These are phyloP conservation scores for Hyperoodon ampullatus DNA, from an alignment of 2,113 vertebrate genomes.

Conservation along the genomic window DNA sequence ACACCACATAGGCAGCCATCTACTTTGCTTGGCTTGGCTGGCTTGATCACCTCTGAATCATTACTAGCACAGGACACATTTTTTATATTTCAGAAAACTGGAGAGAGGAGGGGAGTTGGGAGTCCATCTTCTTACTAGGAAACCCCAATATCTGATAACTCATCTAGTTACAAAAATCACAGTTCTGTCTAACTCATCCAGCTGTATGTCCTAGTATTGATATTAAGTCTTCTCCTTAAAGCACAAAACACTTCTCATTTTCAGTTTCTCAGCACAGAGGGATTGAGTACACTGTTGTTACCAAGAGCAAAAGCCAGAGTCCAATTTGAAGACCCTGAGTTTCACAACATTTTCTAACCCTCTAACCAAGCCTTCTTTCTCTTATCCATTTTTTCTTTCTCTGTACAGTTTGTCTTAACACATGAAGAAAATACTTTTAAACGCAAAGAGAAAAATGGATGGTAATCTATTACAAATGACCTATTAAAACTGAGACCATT, in stretches of 20 bases:
- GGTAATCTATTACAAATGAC: conserved; percentile 37
- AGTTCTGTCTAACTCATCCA: background rate
- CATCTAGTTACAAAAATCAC: background rate
- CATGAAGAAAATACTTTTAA: conserved; percentile 17
- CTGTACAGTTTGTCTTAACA: background rate
- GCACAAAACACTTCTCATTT: background rate
- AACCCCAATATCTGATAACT: background rate
- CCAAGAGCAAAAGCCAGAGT: background rate
- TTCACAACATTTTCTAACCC: background rate
- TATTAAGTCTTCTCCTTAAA: background rate
- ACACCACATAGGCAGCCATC: background rate
- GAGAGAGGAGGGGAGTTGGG: background rate
- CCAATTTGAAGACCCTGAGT: background rate
- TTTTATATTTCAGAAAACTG: background rate
- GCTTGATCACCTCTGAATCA: background rate
- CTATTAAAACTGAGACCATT: background rate
- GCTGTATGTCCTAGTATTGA: background rate
- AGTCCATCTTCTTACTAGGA: background rate
- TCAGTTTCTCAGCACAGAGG: background rate
- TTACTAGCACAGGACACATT: background rate
- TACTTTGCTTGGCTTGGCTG: background rate
- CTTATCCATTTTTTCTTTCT: background rate
- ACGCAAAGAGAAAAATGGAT: conserved; percentile 43
- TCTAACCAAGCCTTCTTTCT: conserved; percentile 50
- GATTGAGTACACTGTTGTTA: background rate